Base-by-base conservation (phyloP, 2,888 invertebrate species). In the Plebejus melissa region DNA sequence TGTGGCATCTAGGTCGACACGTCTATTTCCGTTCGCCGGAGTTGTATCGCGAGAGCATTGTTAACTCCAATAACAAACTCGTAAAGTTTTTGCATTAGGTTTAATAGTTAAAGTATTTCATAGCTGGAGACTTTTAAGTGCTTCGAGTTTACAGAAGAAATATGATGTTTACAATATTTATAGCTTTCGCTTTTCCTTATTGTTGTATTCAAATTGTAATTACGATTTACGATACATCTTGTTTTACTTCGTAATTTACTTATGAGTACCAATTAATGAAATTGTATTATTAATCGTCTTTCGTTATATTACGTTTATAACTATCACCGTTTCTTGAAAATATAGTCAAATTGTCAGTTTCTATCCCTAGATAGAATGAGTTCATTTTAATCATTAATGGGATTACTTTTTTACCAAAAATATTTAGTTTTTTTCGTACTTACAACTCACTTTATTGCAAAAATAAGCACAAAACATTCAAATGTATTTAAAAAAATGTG, bases 1-100 rank as follows among this genome's bases (percentile, higher is more conserved):
- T 74, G 57, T 32, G 54, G 69, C 65, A 80, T 78, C 76, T 79
- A 75, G 81, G 80, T 80, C 80, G 80, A 78, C 80, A 79, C 78
- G 77, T 76, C 78, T 77, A 80, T 80, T 80, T 78, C 78, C 80
- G 77, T 74, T 79, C 77, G 76, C 78, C 77, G 78, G 76, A 77
- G 75, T 75, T 76, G 75, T 79, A 80, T 79, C 80, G 76, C 74
- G 76, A 75, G 76, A 76, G 77, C 77, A 78, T 80, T 78, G 78
- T 78, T 77, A 76, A 77, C 75, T 76, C 76, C 76, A 75, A 76
- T 79, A 77, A 78, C 79, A 75, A 57, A 54, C 69, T 70, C 70
- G 69, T 70, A 57, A 75, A 75, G 70, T 75, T 75, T 72, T 72
- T 72, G 54, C 46, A 72, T 72, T 72, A 54, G 65, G 65, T 65